Conservation (phyloP, 2,797 vertebrate species). For the Rallus crepitans region DNA sequence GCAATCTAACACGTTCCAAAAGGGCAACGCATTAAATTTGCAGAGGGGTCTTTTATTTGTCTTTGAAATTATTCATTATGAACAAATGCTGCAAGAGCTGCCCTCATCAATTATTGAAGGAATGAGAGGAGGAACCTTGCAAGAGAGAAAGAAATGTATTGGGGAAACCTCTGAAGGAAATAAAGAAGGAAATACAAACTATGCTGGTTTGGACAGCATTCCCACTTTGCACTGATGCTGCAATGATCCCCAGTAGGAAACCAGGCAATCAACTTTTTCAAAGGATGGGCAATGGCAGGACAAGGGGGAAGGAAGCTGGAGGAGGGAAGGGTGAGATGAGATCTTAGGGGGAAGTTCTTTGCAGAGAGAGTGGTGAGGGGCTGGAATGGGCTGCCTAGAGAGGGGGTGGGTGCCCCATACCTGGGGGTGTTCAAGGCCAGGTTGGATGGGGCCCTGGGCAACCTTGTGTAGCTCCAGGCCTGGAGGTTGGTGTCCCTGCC, state of each 20-base stretch:
- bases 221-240: not conserved
- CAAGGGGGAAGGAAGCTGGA: no score
- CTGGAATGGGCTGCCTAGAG: no score
- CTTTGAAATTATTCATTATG: slow-evolving; percentile 62
- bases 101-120: slow-evolving; percentile 69
- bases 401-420: no score
- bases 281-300: no score
- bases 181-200: not conserved
- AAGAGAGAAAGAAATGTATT: slow-evolving; percentile 3
- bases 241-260: fast-evolving
- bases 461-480: no score
- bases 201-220: not conserved
- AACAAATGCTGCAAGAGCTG: slow-evolving; percentile 55
- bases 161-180: slow-evolving; percentile 1
- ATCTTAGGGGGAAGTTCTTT: no score
- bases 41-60: slow-evolving; percentile 27
- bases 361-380: no score
- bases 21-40: slow-evolving; percentile 45
- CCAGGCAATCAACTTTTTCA: no score
- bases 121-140: not conserved
- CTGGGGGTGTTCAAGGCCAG: no score
- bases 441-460: no score
- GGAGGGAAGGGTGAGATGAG: no score
- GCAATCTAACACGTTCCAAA: not conserved
- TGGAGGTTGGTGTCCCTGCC: no score